Conservation (phyloP, 1,140 invertebrate species). For the Pinna nobilis region DNA sequence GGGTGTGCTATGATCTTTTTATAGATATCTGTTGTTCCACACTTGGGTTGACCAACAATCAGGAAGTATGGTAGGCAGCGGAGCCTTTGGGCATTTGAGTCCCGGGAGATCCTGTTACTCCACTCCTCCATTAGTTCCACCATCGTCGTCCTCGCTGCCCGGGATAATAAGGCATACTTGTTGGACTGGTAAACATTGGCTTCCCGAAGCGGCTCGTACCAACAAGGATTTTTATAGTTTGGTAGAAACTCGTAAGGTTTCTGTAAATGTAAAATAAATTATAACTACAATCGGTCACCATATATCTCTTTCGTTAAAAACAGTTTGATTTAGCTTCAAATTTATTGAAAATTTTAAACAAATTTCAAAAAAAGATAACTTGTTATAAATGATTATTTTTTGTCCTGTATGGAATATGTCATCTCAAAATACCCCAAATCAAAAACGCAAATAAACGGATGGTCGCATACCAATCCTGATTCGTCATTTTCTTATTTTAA, state of each 20-base stretch:
- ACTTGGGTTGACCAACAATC: slow-evolving; percentile 68
- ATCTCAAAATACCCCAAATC: no score
- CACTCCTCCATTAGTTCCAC: slow-evolving; percentile 46
- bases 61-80: slow-evolving; percentile 68
- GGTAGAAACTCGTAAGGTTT: slow-evolving; percentile 45
- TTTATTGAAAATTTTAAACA: neutral
- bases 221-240: slow-evolving; percentile 64
- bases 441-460: no score
- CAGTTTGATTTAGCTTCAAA: neutral
- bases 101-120: slow-evolving; percentile 15
- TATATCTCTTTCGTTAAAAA: neutral
- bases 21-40: slow-evolving; percentile 69
- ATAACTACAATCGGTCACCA: neutral
- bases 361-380: neutral
- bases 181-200: slow-evolving; percentile 53
- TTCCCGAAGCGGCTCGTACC: slow-evolving; percentile 54
- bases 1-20: slow-evolving; percentile 57
- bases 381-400: no score
- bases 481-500: neutral
- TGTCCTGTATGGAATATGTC: no score
- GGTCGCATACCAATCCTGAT: no score
- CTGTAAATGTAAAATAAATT: slow-evolving; percentile 43
- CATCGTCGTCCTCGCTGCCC: slow-evolving; percentile 28
- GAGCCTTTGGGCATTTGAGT: slow-evolving; percentile 32
- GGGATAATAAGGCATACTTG: slow-evolving; percentile 50